These are phyloP conservation scores for Ptychoptera albimana DNA, from an alignment of 2,888 invertebrate species.

Conservation along the genomic window DNA sequence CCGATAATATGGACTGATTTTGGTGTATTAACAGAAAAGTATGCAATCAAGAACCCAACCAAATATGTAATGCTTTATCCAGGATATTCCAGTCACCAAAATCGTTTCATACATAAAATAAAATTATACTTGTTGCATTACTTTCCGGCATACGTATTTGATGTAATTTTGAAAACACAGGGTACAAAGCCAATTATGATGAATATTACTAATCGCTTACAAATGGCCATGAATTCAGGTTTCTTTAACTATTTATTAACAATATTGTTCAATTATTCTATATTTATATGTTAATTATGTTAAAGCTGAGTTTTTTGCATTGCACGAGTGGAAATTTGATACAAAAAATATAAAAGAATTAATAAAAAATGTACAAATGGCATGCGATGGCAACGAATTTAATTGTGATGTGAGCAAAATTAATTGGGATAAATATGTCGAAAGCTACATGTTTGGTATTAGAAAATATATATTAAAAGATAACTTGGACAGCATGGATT, in stretches of 20 bases:
- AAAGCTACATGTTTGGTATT: constrained; percentile 69
- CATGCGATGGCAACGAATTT: constrained; percentile 40
- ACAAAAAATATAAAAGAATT: constrained; percentile 45
- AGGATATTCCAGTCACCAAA: constrained; percentile 59
- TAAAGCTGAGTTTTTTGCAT: constrained; percentile 57
- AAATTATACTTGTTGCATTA: constrained; percentile 64
- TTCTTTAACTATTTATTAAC: neutral
- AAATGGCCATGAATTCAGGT: constrained; percentile 59
- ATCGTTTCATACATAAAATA: constrained; percentile 53
- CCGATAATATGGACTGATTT: constrained; percentile 76
- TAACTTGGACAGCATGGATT: constrained; percentile 42
- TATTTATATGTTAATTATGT: constrained; percentile 1
- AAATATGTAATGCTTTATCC: constrained; percentile 80
- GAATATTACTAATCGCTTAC: constrained; percentile 65
- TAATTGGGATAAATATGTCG: constrained; percentile 66
- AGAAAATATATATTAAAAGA: constrained; percentile 71
- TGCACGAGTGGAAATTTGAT: constrained; percentile 69
- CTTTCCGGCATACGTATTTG: constrained; percentile 70
- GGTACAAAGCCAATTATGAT: constrained; percentile 76
- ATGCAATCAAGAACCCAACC: constrained; percentile 63
- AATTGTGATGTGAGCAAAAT: constrained; percentile 49
- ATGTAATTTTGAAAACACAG: constrained; percentile 50
- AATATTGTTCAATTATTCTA: neutral
- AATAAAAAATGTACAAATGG: constrained; percentile 33
- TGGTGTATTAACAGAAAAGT: constrained; percentile 51